Percentiles rank a stretch among this genome's conserved stretches.
Evolutionary conservation across 2,797 vertebrate genomes (phyloP).

Genomic region (Galagoides demidoff): DNA sequence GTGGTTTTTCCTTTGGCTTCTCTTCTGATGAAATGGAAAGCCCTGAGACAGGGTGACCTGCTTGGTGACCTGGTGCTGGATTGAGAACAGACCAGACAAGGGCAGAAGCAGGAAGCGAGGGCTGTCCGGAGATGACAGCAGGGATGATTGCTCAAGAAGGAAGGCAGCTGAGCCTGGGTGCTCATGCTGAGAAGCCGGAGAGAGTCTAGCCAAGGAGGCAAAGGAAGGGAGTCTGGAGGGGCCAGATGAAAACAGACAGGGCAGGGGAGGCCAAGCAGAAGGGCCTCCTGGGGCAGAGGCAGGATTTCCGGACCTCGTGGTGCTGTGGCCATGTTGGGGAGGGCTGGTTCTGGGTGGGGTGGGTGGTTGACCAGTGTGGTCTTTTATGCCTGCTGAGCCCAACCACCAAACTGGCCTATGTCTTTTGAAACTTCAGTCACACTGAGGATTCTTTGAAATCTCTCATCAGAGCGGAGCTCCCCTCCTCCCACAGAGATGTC

Average conservation of each 20-base stretch:
- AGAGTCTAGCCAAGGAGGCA: neutral
- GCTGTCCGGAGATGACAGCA: neutral
- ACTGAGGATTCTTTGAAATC: neutral
- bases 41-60: neutral
- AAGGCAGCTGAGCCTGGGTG: too few species aligned
- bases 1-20: neutral
- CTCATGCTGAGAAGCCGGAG: neutral
- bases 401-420: neutral
- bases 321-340: too few species aligned
- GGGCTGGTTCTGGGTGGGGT: rapidly evolving
- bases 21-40: neutral
- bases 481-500: too few species aligned
- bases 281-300: neutral
- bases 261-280: neutral
- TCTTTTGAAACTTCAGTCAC: neutral
- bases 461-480: neutral
- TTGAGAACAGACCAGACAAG: neutral
- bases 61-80: neutral
- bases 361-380: rapidly evolving
- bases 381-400: neutral
- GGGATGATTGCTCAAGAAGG: too few species aligned
- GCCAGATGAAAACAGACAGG: neutral
- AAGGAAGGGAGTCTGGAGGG: neutral
- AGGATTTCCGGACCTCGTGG: neutral
- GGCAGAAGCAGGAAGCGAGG: too few species aligned